A percentile compares a stretch with the other conserved stretches of the same genome.
phyloP scores from a whole-genome alignment of 2,888 invertebrate species.

The Eurytoma californica region DNA sequence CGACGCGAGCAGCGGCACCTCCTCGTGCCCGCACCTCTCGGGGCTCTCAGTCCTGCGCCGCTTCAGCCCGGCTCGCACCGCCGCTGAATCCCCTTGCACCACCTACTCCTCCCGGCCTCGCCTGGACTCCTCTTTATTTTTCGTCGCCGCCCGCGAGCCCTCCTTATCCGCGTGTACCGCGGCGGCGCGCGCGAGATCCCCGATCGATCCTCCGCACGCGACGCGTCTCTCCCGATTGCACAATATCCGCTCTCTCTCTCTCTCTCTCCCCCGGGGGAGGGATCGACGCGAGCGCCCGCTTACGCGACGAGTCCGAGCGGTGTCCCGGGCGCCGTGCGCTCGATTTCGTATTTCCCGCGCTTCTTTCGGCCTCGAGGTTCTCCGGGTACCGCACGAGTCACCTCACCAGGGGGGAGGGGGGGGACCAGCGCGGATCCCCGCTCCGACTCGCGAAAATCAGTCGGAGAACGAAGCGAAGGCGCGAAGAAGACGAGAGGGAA shows the following conservation, averaged over 20 bases:
- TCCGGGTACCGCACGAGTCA: not conserved
- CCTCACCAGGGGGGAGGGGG: not conserved
- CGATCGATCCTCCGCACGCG: constrained; percentile 37
- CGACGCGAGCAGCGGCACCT: not conserved
- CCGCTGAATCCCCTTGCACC: not conserved
- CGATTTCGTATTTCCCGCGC: constrained; percentile 38
- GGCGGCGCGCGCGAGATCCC: constrained; percentile 28
- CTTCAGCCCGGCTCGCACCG: not conserved
- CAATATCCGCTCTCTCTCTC: too few relatives aligned
- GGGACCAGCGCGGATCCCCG: not conserved
- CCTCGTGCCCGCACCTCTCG: constrained; percentile 12
- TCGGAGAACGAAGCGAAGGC: too few relatives aligned
- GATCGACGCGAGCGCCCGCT: too few relatives aligned
- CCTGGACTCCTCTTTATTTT: not conserved
- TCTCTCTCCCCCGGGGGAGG: not conserved
- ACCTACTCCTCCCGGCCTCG: not conserved
- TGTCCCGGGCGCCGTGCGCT: not conserved
- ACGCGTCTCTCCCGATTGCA: not conserved
- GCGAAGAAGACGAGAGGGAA: too few relatives aligned
- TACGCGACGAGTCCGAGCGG: too few relatives aligned
- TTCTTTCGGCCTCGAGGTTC: not conserved
- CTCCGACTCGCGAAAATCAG: not conserved
- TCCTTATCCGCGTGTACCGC: too few relatives aligned
- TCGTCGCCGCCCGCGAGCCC: not conserved
- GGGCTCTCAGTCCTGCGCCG: not conserved